phyloP scores from a whole-genome alignment of 2,888 invertebrate genomes.

The Drosophila tripunctata region DNA sequence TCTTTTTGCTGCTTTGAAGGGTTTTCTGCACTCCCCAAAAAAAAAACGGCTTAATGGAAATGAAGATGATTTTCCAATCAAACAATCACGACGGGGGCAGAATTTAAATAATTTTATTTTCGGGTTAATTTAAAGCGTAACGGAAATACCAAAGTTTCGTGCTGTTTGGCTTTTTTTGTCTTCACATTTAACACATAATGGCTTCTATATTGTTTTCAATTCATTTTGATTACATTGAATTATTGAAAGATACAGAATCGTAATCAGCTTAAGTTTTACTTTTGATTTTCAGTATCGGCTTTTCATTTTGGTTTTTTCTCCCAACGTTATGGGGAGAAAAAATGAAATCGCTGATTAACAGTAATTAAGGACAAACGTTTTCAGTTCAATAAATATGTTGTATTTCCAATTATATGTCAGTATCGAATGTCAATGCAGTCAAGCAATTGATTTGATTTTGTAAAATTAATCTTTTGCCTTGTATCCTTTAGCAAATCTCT shows the following conservation, averaged over 20 bases:
- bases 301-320: background rate
- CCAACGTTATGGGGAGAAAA: background rate
- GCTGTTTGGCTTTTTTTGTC: too few species aligned
- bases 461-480: background rate
- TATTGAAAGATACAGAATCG: background rate
- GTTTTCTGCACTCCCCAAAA: too few species aligned
- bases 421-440: background rate
- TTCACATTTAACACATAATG: background rate
- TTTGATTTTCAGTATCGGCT: background rate
- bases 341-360: background rate
- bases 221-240: constrained; percentile 9
- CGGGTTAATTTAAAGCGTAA: too few species aligned
- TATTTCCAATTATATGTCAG: background rate
- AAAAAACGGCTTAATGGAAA: too few species aligned
- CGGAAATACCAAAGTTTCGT: too few species aligned
- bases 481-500: background rate
- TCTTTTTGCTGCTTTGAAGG: too few species aligned
- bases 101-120: background rate
- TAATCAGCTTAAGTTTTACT: constrained; percentile 6
- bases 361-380: background rate
- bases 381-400: background rate
- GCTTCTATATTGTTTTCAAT: constrained; percentile 1
- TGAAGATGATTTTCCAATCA: background rate
- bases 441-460: background rate
- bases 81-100: background rate